Evolutionary conservation across 2,888 invertebrate genomes (phyloP).

Genomic region (Trichacis sp.): DNA sequence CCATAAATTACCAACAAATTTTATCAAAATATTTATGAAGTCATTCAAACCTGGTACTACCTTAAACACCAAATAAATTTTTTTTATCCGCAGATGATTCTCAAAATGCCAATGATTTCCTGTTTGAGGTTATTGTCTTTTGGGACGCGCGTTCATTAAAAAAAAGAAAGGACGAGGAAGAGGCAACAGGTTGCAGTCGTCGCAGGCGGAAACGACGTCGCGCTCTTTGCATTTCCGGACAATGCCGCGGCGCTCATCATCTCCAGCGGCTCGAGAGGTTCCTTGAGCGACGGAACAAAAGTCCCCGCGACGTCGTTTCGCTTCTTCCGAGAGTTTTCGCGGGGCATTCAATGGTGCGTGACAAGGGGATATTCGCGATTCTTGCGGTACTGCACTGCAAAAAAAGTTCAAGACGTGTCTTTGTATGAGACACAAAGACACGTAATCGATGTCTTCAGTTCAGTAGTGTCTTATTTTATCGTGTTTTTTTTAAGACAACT

Average conservation of each 20-base stretch:
- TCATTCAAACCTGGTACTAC: too few relatives aligned
- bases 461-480: too few relatives aligned
- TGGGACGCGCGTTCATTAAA: not conserved
- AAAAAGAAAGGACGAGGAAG: not conserved
- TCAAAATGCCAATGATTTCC: not conserved
- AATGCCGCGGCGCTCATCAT: not conserved
- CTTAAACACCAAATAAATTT: not conserved
- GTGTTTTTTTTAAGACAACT: too few relatives aligned
- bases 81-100: too few relatives aligned
- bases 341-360: too few relatives aligned
- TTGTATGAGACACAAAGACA: too few relatives aligned
- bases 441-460: too few relatives aligned
- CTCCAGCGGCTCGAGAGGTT: not conserved
- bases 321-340: too few relatives aligned
- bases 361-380: too few relatives aligned
- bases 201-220: not conserved
- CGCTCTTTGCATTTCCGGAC: conserved; percentile 1
- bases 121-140: not conserved
- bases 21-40: too few relatives aligned
- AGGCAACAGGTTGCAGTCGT: not conserved
- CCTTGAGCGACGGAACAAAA: not conserved
- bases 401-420: too few relatives aligned
- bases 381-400: not conserved
- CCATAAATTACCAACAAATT: too few relatives aligned
- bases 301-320: not conserved